These are phyloP conservation scores for Drosophila orosa DNA, from an alignment of 1,140 invertebrate genomes.

Conservation along the genomic window DNA sequence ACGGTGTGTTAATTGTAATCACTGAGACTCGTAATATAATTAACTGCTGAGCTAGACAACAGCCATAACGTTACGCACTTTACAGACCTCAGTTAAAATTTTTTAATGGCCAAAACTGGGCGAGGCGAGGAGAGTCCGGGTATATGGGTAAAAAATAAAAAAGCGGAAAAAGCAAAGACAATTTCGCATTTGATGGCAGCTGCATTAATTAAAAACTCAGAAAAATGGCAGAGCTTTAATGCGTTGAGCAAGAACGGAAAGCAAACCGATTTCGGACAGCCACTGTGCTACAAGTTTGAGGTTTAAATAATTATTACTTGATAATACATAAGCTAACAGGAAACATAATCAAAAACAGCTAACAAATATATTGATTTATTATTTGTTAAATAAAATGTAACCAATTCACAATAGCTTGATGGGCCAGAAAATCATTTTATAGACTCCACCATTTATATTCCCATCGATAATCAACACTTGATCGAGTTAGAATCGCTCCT, in stretches of 20 bases:
- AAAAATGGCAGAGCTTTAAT: slow-evolving; percentile 6
- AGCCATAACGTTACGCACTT: not conserved
- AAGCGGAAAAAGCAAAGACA: slow-evolving; percentile 4
- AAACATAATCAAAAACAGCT: not conserved
- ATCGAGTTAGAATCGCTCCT: not conserved
- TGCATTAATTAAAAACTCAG: slow-evolving; percentile 5
- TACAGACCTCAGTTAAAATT: not conserved
- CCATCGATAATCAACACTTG: not conserved
- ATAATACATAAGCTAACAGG: too few relatives aligned
- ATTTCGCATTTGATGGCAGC: slow-evolving; percentile 12
- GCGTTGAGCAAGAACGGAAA: not conserved
- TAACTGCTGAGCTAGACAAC: not conserved
- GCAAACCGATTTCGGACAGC: not conserved
- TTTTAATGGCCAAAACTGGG: slow-evolving; percentile 4
- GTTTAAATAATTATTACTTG: not conserved
- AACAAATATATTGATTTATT: not conserved
- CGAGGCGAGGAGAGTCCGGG: not conserved
- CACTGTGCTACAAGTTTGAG: not conserved
- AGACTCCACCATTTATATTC: not conserved
- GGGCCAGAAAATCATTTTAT: not conserved
- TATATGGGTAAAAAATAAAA: not conserved
- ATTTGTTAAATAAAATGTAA: too few relatives aligned
- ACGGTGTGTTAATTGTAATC: not conserved
- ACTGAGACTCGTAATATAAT: not conserved
- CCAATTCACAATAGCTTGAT: not conserved